Conservation (phyloP, 2,113 vertebrate genomes). For the Microcebus ravelobensis region DNA sequence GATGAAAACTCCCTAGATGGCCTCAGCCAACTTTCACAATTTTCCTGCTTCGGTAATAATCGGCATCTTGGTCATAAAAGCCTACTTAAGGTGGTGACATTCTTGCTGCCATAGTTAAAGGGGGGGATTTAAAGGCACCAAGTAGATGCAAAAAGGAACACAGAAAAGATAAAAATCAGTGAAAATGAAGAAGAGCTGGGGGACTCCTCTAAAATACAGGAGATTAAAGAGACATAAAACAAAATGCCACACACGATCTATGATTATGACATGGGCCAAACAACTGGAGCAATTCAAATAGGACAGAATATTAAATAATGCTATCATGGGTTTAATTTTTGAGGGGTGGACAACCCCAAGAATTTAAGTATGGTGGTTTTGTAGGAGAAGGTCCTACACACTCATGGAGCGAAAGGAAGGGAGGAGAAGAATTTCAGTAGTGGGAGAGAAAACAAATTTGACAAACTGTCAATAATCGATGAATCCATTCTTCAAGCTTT, state of each 20-base stretch:
- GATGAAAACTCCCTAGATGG: neutral
- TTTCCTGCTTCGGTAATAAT: neutral
- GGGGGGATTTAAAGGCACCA: neutral
- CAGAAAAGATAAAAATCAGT: neutral
- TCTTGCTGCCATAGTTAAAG: neutral
- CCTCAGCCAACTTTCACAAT: neutral
- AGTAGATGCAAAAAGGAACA: neutral
- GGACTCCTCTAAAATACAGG: neutral
- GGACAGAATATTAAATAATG: neutral
- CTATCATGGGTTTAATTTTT: neutral
- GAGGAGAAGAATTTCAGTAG: neutral
- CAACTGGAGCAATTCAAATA: neutral
- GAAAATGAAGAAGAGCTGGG: neutral
- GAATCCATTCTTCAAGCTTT: neutral
- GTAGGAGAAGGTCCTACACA: neutral
- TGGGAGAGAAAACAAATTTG: neutral
- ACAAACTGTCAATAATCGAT: neutral
- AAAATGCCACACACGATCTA: accelerated
- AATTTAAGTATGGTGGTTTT: neutral
- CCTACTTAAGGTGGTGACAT: neutral
- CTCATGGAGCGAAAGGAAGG: neutral
- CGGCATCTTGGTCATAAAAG: neutral
- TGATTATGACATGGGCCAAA: neutral
- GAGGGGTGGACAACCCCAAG: neutral
- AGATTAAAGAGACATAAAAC: neutral